Evolutionary conservation across 2,797 vertebrate species (phyloP), one percentile per base, ranked within the genome.

Genomic region (Centroberyx gerrardi): DNA sequence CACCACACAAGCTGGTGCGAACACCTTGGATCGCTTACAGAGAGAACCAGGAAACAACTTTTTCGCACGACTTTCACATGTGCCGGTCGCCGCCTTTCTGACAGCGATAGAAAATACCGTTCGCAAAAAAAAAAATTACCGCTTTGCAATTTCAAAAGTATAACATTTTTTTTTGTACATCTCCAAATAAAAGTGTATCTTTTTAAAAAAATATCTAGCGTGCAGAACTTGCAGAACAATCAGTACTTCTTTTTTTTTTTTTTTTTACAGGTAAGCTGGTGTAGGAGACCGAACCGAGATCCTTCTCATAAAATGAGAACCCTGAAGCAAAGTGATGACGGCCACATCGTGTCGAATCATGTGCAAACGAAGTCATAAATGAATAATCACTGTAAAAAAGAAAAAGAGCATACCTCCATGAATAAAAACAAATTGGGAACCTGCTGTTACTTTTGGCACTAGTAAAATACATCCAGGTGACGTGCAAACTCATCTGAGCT

Each of bases 391-490:
- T n/a, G 33, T 52, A 31, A 52, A 65, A 5, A 62, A 46, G 48
- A 51, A n/a, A n/a, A 33, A 18, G 17, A 18, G 29, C 58, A 88
- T 59, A 77, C 76, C 54, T 85, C 72, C 65, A 63, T 68, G 72
- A 66, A 54, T 58, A 76, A 49, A 78, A 67, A 56, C 76, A 9
- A 27, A 59, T 36, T 48, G 74, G 18, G 67, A 83, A 62, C 54
- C 31, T 62, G 40, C 62, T 54, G 31, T 72, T 64, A 62, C 49
- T 76, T 94, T 93, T 92, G 92, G 92, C 93, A 94, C 90, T 82
- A 78, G 58, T 88, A 78, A 72, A 86, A 80, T 67, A 80, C 83
- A 67, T 81, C 71, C 52, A 59, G 54, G 54, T 72, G 83, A 81
- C 53, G 40, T 58, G 22, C 33, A 60, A 72, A 68, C 58, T 78